phyloP scores from a whole-genome alignment of 2,888 invertebrate genomes.

The Lordiphosa andalusiaca region DNA sequence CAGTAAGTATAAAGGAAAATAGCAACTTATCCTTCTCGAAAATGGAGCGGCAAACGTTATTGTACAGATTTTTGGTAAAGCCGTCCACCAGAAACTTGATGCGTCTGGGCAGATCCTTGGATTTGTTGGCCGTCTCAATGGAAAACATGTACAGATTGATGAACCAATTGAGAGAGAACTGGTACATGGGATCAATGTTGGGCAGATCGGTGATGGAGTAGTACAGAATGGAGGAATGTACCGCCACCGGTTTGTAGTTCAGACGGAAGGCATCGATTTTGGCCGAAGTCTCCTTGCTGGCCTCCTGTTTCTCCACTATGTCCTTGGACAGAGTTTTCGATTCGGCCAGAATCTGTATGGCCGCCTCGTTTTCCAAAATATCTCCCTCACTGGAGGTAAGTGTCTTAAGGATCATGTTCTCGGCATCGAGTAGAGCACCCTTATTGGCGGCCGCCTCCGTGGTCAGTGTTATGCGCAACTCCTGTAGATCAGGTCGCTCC shows the following conservation, averaged over 20 bases:
- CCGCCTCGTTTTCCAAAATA: conserved; percentile 94
- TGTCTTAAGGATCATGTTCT: conserved; percentile 93
- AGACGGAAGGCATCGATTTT: conserved; percentile 91
- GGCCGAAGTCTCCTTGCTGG: conserved; percentile 89
- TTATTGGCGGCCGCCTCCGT: conserved; percentile 90
- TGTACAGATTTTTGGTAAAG: conserved; percentile 91
- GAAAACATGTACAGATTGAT: conserved; percentile 84
- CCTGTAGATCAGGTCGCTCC: conserved; percentile 93
- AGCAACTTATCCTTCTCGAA: conserved; percentile 94
- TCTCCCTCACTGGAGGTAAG: conserved; percentile 91
- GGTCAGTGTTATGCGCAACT: conserved; percentile 89
- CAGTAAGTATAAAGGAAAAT: conserved; percentile 89
- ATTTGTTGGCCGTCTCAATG: conserved; percentile 80
- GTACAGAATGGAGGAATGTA: conserved; percentile 91
- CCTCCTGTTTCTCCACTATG: conserved; percentile 91
- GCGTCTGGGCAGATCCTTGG: conserved; percentile 87
- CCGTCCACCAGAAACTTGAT: conserved; percentile 89
- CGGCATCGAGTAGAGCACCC: conserved; percentile 90
- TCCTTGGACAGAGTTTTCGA: conserved; percentile 91
- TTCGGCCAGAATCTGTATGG: conserved; percentile 92
- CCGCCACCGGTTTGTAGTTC: conserved; percentile 92
- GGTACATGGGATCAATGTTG: conserved; percentile 96
- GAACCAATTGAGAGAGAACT: conserved; percentile 96
- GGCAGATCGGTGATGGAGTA: conserved; percentile 93
- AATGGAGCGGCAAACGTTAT: conserved; percentile 92